Percentiles rank a stretch among this genome's conserved stretches.
Evolutionary conservation across 2,888 invertebrate species (phyloP).

Genomic region (Ditylenchus weischeri): DNA sequence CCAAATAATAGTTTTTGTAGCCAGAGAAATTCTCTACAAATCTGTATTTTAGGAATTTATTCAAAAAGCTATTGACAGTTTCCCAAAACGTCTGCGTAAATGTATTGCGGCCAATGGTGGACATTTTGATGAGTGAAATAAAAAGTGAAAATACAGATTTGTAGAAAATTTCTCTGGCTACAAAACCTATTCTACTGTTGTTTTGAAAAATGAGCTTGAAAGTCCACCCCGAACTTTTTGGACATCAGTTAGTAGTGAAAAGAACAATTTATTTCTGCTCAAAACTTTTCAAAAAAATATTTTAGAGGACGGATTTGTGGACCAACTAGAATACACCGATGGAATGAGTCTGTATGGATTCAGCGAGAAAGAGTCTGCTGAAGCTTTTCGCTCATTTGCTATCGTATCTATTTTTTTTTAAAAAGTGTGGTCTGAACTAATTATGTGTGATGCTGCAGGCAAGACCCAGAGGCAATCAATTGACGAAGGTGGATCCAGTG

Average conservation of each 20-base stretch:
- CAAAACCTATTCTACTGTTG: too few species aligned
- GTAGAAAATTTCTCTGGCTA: too few species aligned
- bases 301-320: conserved; percentile 53
- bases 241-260: neutral
- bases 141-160: too few species aligned
- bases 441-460: neutral
- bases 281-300: neutral
- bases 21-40: too few species aligned
- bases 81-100: too few species aligned
- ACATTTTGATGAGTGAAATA: too few species aligned
- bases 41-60: too few species aligned
- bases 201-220: too few species aligned
- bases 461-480: conserved; percentile 37
- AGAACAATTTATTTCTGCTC: neutral
- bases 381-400: conserved; percentile 47
- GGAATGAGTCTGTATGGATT: conserved; percentile 56
- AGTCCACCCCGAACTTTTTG: too few species aligned
- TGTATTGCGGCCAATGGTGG: too few species aligned
- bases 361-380: conserved; percentile 35
- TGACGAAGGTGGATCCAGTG: conserved; percentile 42
- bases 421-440: neutral
- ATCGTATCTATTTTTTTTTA: conserved; percentile 21
- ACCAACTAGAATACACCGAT: conserved; percentile 56
- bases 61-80: too few species aligned
- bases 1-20: too few species aligned